Conservation (phyloP, 2,113 vertebrate species). For the Pedetes capensis region DNA sequence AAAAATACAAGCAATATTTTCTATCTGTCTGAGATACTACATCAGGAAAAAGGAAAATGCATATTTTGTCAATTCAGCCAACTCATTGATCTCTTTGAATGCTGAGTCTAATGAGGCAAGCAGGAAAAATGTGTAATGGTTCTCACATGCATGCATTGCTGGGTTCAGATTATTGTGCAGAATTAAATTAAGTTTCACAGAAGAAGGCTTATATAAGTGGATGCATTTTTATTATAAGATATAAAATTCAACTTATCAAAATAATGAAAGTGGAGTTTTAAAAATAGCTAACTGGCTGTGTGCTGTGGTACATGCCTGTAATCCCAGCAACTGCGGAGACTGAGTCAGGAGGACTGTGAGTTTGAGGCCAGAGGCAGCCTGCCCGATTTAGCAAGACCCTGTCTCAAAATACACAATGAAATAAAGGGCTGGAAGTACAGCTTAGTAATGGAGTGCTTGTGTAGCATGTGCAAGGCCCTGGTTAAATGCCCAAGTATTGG, state of each 20-base stretch:
- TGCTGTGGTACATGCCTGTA: too few relatives aligned
- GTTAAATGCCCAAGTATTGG: too few relatives aligned
- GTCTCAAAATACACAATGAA: too few relatives aligned
- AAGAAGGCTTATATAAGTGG: slow-evolving; percentile 39
- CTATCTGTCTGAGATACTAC: slow-evolving; percentile 57
- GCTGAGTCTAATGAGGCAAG: slow-evolving; percentile 79
- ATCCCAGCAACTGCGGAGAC: too few relatives aligned
- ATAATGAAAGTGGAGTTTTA: slow-evolving; percentile 33
- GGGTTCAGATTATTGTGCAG: slow-evolving; percentile 62
- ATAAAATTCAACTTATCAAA: slow-evolving; percentile 33
- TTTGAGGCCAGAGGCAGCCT: too few relatives aligned
- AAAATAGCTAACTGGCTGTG: neutral
- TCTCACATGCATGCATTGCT: slow-evolving; percentile 39
- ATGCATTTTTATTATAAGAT: slow-evolving; percentile 25
- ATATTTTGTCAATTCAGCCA: slow-evolving; percentile 74
- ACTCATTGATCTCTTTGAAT: slow-evolving; percentile 78
- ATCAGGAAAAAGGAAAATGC: slow-evolving; percentile 73
- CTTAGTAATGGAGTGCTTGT: too few relatives aligned
- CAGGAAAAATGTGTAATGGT: slow-evolving; percentile 65
- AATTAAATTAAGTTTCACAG: slow-evolving; percentile 52
- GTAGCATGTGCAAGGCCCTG: too few relatives aligned
- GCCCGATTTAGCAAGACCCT: too few relatives aligned
- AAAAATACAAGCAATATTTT: slow-evolving; percentile 63
- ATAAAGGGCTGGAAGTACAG: too few relatives aligned
- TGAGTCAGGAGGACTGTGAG: too few relatives aligned